Base-by-base conservation (phyloP, 2,888 invertebrate species). In the Clusia tigrina region DNA sequence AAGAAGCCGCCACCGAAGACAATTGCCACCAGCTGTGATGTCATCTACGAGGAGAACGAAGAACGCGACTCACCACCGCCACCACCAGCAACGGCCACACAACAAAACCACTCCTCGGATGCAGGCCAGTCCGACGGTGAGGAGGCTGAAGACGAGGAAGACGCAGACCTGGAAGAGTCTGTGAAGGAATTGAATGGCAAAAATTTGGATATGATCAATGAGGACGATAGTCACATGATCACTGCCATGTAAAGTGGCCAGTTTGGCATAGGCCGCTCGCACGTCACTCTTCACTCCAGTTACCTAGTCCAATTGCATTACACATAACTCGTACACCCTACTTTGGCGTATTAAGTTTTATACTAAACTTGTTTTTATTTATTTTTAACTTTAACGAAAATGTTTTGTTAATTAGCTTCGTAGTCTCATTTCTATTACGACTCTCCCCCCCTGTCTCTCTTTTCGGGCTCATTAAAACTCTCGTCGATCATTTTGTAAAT, bases 1-100 rank as follows among this genome's bases (percentile, higher is more conserved):
- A 79, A 80, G 60, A 83, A 81, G 60, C 83, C 83, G 15, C 81
- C 82, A 52, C 77, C 83, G 32, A 83, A 83, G 70, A 73, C 78
- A 26, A 76, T 83, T 70, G 78, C 83, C 62, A 83, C 78, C 68
- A 83, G 76, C 72, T 83, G 83, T 74, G 83, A 84, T 74, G 83
- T 84, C 62, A 84, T 84, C 67, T 84, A 84, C 66, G 84, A 84
- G 69, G 83, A 83, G 65, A 80, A 81, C 68, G 81, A 81, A 65
- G 81, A 81, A 64, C 78, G 80, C 5, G 79, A 79, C 12, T 77
- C 80, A 5, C 79, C 81, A 26, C 71, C 71, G 46, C 68, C 69
- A 26, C 65, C 67, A 58, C 68, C 69, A 63, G 62, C 68, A 60
- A 55, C 65, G 62, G 18, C 56, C 5, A 9, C 20, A n/a, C 53